A percentile compares a stretch with the other conserved stretches of the same genome.
Evolutionary conservation across 2,888 invertebrate species (phyloP).

Genomic region (Ditula angustiorana): DNA sequence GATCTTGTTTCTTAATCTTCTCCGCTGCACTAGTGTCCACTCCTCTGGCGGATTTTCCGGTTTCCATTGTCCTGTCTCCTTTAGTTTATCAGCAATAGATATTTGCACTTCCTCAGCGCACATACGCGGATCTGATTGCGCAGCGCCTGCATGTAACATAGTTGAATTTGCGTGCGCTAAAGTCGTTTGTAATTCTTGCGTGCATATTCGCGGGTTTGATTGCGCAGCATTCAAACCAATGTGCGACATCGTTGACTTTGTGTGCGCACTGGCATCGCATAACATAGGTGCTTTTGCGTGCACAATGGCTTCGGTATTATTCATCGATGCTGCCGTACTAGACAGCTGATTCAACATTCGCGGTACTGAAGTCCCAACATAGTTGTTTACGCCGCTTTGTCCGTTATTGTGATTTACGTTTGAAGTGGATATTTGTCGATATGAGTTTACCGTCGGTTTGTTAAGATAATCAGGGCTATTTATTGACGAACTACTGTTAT

Average conservation of each 20-base stretch:
- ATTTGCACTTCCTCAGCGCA: background rate
- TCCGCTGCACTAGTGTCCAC: constrained; percentile 1
- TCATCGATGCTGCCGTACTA: background rate
- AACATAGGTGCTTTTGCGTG: background rate
- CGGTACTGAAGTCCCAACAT: background rate
- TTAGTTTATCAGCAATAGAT: background rate
- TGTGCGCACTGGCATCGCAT: background rate
- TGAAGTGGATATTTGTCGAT: background rate
- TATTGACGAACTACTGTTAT: background rate
- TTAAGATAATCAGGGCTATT: background rate
- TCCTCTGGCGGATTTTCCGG: background rate
- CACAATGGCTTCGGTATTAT: background rate
- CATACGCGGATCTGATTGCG: background rate
- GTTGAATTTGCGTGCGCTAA: background rate
- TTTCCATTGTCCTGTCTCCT: background rate
- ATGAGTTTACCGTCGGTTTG: background rate
- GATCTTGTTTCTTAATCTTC: constrained; percentile 4
- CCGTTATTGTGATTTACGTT: background rate
- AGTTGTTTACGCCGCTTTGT: background rate
- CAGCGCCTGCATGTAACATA: background rate
- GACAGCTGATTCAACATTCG: background rate
- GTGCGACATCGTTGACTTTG: background rate
- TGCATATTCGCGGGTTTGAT: background rate
- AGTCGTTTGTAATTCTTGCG: background rate
- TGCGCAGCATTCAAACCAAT: background rate